Conservation (phyloP, 2,888 invertebrate species). For the Liposcelis brunnea region DNA sequence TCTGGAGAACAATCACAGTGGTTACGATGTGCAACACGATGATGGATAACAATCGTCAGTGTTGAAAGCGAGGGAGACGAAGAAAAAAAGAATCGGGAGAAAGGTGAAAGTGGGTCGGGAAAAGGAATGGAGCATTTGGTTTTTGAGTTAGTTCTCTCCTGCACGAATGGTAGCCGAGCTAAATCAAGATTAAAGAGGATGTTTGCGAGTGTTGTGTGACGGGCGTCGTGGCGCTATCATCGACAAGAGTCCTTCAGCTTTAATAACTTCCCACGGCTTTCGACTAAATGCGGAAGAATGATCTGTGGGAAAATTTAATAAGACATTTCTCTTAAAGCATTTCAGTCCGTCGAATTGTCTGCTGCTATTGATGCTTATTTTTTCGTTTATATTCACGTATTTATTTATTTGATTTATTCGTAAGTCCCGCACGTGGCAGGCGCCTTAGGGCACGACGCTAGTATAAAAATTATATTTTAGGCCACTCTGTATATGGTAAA, state of each 20-base stretch:
- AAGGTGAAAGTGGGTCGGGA: neutral
- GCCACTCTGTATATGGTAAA: too few species aligned
- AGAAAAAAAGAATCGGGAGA: too few species aligned
- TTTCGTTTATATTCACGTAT: too few species aligned
- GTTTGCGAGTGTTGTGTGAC: neutral
- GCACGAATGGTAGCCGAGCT: slow-evolving; percentile 1
- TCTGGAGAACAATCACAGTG: neutral
- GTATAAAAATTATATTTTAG: too few species aligned
- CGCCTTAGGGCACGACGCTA: too few species aligned
- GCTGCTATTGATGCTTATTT: too few species aligned
- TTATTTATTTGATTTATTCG: too few species aligned
- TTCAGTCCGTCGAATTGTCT: too few species aligned
- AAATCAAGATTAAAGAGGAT: slow-evolving; percentile 7
- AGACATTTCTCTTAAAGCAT: neutral
- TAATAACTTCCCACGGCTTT: neutral
- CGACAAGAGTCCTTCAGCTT: neutral
- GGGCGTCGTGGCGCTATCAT: neutral
- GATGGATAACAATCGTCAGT: too few species aligned
- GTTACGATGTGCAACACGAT: too few species aligned
- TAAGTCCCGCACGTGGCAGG: too few species aligned
- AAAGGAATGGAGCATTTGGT: slow-evolving; percentile 6
- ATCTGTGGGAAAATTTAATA: slow-evolving; percentile 7
- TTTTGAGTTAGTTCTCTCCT: slow-evolving; percentile 4
- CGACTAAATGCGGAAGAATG: slow-evolving; percentile 3
- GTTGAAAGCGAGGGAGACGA: too few species aligned